Percentiles rank a stretch among this genome's conserved stretches.
Conservation (phyloP, 2,113 vertebrate species). For the Dipodomys ordii region DNA sequence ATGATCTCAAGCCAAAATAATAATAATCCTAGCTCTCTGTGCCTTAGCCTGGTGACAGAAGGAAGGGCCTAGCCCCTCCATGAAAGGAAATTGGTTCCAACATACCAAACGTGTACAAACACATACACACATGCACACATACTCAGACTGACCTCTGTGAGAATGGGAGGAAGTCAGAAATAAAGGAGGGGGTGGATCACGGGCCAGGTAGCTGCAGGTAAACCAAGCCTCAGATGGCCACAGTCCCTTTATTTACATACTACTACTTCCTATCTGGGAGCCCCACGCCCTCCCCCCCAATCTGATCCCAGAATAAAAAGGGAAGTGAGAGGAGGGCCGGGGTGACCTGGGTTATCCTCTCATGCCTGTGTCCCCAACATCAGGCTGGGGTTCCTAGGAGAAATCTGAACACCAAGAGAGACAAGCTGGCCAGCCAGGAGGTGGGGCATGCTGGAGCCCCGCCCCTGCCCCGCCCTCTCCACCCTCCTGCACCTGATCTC, state of each 20-base stretch:
- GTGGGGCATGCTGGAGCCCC: neutral
- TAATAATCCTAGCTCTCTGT: neutral
- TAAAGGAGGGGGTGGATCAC: neutral
- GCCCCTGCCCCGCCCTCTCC: neutral
- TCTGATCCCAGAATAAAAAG: neutral
- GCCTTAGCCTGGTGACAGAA: neutral
- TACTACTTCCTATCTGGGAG: conserved; percentile 33
- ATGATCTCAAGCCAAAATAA: no score
- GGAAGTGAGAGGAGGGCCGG: neutral
- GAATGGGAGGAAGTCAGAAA: no score
- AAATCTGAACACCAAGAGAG: neutral
- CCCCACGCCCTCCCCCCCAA: neutral
- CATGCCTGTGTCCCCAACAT: neutral
- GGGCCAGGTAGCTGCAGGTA: neutral
- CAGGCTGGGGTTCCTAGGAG: neutral
- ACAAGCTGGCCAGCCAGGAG: neutral
- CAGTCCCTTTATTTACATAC: neutral
- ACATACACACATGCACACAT: neutral
- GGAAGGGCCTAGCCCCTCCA: neutral
- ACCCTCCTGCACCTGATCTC: conserved; percentile 39
- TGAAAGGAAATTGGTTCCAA: neutral
- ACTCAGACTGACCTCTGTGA: neutral
- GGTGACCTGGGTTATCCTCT: neutral
- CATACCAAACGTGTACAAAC: neutral
- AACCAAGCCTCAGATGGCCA: neutral